These are phyloP conservation scores for Sebastes nivosus DNA, from an alignment of 2,797 vertebrate species.

Conservation along the genomic window DNA sequence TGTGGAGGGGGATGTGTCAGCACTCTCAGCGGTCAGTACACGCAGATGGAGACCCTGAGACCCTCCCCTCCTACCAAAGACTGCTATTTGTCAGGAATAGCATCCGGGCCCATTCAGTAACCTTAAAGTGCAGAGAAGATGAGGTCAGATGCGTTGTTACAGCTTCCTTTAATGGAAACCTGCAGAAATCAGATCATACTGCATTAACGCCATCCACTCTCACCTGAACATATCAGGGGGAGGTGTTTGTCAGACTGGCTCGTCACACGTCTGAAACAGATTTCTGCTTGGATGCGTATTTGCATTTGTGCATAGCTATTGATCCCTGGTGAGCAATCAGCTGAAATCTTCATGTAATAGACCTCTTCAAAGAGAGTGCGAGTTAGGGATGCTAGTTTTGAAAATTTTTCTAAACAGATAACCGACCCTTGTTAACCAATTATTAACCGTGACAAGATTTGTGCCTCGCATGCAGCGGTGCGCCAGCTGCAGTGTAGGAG, in stretches of 20 bases:
- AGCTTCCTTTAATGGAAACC: conserved; percentile 26
- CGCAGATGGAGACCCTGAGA: conserved; percentile 28
- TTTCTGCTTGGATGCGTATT: neutral
- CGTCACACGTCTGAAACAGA: neutral
- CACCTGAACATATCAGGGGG: conserved; percentile 11
- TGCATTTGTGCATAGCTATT: neutral
- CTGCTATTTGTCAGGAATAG: conserved; percentile 37
- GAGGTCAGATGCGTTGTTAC: conserved; percentile 46
- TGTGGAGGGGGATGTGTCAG: neutral
- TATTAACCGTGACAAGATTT: too few relatives aligned
- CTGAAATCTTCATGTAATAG: neutral
- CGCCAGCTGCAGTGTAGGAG: neutral
- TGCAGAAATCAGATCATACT: conserved; percentile 29
- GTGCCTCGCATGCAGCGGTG: too few relatives aligned
- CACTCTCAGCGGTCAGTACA: conserved; percentile 1
- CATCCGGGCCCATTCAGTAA: conserved; percentile 18
- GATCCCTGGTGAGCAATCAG: conserved; percentile 9
- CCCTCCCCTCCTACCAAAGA: conserved; percentile 22
- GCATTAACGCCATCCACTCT: conserved; percentile 4
- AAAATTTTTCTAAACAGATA: too few relatives aligned
- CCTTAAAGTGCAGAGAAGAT: conserved; percentile 23
- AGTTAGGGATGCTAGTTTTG: too few relatives aligned
- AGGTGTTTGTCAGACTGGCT: neutral
- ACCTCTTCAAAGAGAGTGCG: neutral
- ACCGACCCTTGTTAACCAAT: too few relatives aligned